Percentiles rank a stretch among this genome's conserved stretches.
Conservation (phyloP, 2,888 invertebrate genomes). For the Vesta saturnalis region DNA sequence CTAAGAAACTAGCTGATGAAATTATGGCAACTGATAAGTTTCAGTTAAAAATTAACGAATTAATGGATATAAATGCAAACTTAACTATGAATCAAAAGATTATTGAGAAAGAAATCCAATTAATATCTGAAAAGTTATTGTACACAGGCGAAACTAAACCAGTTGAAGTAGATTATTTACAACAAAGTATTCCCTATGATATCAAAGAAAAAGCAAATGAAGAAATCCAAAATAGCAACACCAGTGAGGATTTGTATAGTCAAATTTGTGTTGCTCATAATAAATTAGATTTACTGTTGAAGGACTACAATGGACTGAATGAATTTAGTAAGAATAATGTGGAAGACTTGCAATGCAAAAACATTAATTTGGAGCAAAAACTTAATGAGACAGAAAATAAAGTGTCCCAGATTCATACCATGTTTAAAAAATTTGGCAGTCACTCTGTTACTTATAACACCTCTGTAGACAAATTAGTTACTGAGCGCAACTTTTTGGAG, state of each 20-base stretch:
- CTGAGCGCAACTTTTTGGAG: slow-evolving; percentile 43
- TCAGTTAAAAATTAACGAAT: neutral
- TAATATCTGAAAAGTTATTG: neutral
- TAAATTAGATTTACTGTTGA: too few relatives aligned
- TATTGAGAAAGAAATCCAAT: neutral
- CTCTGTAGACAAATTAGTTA: slow-evolving; percentile 37
- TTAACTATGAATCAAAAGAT: neutral
- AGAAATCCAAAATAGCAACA: too few relatives aligned
- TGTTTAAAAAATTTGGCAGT: slow-evolving; percentile 41
- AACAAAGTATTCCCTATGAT: too few relatives aligned
- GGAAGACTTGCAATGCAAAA: too few relatives aligned
- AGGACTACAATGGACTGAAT: too few relatives aligned
- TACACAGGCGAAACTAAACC: too few relatives aligned
- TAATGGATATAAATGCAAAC: neutral
- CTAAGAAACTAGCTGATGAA: neutral
- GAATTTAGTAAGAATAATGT: too few relatives aligned
- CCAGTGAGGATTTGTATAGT: too few relatives aligned
- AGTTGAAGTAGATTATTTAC: too few relatives aligned
- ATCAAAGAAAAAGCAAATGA: too few relatives aligned
- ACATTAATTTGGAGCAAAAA: too few relatives aligned
- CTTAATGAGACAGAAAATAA: slow-evolving; percentile 43
- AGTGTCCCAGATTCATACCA: slow-evolving; percentile 35
- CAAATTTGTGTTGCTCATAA: too few relatives aligned
- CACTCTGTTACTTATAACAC: slow-evolving; percentile 33
- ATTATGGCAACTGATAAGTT: neutral